Base-by-base conservation (phyloP, 1,140 invertebrate genomes). In the Mercenaria mercenaria region DNA sequence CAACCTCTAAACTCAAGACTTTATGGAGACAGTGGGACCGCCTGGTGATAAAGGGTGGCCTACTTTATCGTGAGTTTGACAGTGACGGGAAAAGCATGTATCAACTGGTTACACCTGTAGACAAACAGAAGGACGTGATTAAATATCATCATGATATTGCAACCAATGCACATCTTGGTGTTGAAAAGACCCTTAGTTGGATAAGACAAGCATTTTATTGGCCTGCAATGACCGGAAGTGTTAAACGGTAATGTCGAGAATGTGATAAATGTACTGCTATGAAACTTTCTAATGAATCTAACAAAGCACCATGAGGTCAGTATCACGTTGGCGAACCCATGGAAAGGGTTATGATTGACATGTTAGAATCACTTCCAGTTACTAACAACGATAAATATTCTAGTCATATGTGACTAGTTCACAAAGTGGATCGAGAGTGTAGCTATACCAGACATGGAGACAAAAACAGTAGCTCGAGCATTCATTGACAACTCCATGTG, bases 381-480 rank as follows among this genome's bases (percentile, higher is more conserved):
- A 84, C 82, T 32, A 50, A 72, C 37, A 69, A 32, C 43, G 82
- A 61, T 15, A 84, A 84, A 84, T 50, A 64, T 84, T 29, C 43
- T 84, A 15, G 82, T 84, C 18, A 43, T 72, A 29, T 34, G 18
- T 26, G 59, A 84, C 43, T 67, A 23, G 61, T 86, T 85, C 34
- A 86, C 84, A 3, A 76, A 76, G n/a, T 86, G 67, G 84, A 84
- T 47, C 18, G 72, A 77, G 50, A 26, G 67, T 50, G 59, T 84
- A 4, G 37, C 82, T 11, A 41, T 84, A 18, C 64, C 37, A 26
- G 64, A 69, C 41, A 15, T 47, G 29, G 82, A 84, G 32, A 34
- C 64, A 6, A 69, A 69, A 52, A 67, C 56, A 6, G 81, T 83
- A 13, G 81, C 81, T 18, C 43, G 67, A 41, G 81, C 59, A 11